These are phyloP conservation scores for Alviniconcha strummeri DNA, from an alignment of 2,888 invertebrate species.

Conservation along the genomic window DNA sequence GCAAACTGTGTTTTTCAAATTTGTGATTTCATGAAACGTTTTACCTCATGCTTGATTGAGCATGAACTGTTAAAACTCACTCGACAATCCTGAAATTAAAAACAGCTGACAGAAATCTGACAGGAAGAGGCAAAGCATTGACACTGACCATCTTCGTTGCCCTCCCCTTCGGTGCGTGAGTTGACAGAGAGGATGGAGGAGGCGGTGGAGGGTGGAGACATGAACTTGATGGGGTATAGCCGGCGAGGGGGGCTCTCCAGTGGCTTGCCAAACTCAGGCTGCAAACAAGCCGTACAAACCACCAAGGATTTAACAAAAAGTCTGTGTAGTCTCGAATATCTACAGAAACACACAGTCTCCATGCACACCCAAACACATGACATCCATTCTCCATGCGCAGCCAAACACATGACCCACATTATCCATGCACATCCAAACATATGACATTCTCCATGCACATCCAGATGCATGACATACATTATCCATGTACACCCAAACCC, in stretches of 20 bases:
- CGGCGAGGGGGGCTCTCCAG: conserved; percentile 57
- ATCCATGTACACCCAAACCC: no score
- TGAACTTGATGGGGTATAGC: conserved; percentile 43
- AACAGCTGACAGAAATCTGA: no score
- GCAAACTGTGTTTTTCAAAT: background rate
- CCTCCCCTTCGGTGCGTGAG: conserved; percentile 19
- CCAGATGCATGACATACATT: no score
- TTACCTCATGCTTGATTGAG: background rate
- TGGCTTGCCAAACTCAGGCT: conserved; percentile 65
- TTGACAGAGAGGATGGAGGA: background rate
- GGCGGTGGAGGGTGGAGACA: conserved; percentile 27
- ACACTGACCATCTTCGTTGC: conserved; percentile 27
- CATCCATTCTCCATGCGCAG: background rate
- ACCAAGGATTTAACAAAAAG: no score
- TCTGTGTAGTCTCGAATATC: no score
- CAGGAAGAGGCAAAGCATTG: no score
- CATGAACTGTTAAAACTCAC: background rate
- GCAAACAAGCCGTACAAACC: background rate
- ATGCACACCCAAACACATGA: background rate
- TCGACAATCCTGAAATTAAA: background rate
- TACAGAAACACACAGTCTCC: no score
- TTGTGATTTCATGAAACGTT: background rate
- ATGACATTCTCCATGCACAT: no score
- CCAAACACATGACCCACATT: no score
- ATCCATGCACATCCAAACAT: no score